Evolutionary conservation across 2,113 vertebrate species (phyloP).

Genomic region (Calidris pugnax): DNA sequence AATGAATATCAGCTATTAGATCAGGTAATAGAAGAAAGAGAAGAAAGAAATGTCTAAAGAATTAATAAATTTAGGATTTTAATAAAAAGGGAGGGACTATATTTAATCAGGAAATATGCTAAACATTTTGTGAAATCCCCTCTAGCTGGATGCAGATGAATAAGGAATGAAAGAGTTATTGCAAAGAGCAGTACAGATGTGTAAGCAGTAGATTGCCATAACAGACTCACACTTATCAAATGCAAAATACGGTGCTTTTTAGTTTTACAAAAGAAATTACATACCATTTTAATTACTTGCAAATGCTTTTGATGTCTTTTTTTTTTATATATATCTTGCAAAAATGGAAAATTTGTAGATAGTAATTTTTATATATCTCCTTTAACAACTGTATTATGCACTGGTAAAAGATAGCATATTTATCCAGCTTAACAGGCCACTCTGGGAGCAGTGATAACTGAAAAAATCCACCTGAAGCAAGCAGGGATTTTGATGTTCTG

Average conservation of each 20-base stretch:
- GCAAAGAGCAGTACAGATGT: neutral
- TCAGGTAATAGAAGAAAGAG: neutral
- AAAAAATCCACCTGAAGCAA: slow-evolving; percentile 1
- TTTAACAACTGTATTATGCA: neutral
- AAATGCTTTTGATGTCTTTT: neutral
- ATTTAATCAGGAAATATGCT: neutral
- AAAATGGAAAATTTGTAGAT: neutral
- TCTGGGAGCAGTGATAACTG: slow-evolving; percentile 5
- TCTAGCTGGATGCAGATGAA: neutral
- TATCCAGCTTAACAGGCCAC: slow-evolving; percentile 28
- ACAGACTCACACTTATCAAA: neutral
- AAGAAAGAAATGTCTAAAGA: neutral
- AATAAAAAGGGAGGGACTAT: neutral
- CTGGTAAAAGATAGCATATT: neutral
- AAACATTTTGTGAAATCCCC: neutral
- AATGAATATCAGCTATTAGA: neutral
- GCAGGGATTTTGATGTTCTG: neutral
- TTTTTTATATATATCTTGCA: neutral
- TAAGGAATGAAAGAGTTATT: neutral
- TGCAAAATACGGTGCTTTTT: neutral
- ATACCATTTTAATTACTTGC: neutral
- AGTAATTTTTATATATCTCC: neutral
- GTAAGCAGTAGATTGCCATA: neutral
- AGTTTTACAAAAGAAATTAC: neutral
- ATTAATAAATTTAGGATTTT: neutral